Evolutionary conservation across 1,140 invertebrate species (phyloP).

Genomic region (Macrocentrus cingulum): DNA sequence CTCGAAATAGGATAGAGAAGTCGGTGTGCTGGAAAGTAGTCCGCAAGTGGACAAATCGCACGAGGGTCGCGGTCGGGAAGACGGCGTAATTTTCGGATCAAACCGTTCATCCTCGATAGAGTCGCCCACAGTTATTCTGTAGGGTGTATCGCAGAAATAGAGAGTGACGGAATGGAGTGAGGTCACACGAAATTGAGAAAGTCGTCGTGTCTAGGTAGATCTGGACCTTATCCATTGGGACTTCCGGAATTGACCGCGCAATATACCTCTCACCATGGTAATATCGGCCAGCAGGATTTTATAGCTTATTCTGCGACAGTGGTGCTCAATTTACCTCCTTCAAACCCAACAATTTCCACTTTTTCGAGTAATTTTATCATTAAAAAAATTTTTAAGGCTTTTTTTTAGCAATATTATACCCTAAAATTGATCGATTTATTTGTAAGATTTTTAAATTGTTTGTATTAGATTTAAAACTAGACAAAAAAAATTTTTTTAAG

Average conservation of each 20-base stretch:
- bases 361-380: no score
- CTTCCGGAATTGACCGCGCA: conserved; percentile 31
- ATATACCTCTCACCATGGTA: not conserved
- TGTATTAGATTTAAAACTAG: no score
- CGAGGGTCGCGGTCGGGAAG: conserved; percentile 20
- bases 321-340: not conserved
- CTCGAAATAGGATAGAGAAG: not conserved
- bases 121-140: not conserved
- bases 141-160: not conserved
- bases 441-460: no score
- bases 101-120: conserved; percentile 33
- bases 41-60: conserved; percentile 3
- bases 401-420: no score
- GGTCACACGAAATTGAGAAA: conserved; percentile 13
- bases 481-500: no score
- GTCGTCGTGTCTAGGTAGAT: conserved; percentile 19
- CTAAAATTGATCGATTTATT: no score
- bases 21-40: conserved; percentile 16
- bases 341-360: not conserved
- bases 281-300: conserved; percentile 4
- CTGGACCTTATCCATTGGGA: conserved; percentile 22
- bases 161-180: not conserved
- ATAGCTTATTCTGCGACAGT: not conserved
- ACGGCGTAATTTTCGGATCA: conserved; percentile 37
- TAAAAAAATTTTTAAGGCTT: no score